Percentiles rank a stretch among this genome's conserved stretches.
phyloP scores from a whole-genome alignment of 2,888 invertebrate species.

The Agrypnus murinus region DNA sequence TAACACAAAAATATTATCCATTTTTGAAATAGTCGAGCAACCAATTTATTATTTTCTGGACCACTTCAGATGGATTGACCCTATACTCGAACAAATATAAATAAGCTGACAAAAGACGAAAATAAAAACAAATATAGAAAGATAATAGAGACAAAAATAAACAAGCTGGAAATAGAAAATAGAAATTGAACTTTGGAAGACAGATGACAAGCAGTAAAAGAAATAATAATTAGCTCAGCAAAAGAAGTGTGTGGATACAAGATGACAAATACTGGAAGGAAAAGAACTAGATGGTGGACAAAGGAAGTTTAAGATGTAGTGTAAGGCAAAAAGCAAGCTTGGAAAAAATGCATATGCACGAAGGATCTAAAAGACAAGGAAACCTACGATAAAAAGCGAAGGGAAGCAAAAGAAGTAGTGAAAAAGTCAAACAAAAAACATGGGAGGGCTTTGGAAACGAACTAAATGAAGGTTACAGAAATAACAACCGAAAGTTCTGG shows the following conservation, averaged over 20 bases:
- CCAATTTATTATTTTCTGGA: too few relatives aligned
- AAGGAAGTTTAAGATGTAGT: constrained; percentile 12
- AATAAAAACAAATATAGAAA: constrained; percentile 17
- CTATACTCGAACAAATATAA: constrained; percentile 14
- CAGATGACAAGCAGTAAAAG: constrained; percentile 14
- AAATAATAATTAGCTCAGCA: constrained; percentile 18
- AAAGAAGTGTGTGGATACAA: constrained; percentile 17
- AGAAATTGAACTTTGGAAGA: constrained; percentile 17
- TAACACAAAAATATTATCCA: too few relatives aligned
- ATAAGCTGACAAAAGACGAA: constrained; percentile 19
- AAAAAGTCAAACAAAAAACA: constrained; percentile 1
- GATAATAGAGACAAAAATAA: too few relatives aligned
- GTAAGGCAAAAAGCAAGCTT: constrained; percentile 9
- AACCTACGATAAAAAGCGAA: too few relatives aligned
- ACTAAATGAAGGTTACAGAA: background rate
- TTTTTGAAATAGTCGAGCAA: too few relatives aligned
- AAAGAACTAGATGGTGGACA: constrained; percentile 24
- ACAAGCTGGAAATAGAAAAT: constrained; percentile 13
- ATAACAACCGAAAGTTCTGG: constrained; percentile 16
- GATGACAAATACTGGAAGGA: constrained; percentile 12
- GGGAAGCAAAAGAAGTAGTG: too few relatives aligned
- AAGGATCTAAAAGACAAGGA: constrained; percentile 3
- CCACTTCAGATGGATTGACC: too few relatives aligned
- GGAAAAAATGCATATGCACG: constrained; percentile 16
- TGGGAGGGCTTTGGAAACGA: constrained; percentile 15